These are phyloP conservation scores for Gymnosoma rotundatum DNA, from an alignment of 2,888 invertebrate genomes.

Conservation along the genomic window DNA sequence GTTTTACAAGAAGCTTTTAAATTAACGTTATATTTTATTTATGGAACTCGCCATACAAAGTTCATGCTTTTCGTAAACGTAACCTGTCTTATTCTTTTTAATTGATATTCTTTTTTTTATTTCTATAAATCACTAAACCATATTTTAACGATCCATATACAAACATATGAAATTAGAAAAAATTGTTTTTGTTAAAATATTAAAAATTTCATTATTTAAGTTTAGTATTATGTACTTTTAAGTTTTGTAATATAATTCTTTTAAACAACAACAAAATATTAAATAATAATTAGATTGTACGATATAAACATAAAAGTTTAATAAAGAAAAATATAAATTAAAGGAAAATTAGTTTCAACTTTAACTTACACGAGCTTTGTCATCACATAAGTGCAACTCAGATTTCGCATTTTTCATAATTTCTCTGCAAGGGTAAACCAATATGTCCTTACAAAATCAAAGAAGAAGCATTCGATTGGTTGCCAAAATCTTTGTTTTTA, in stretches of 20 bases:
- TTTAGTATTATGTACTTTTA: conserved; percentile 68
- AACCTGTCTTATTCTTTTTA: neutral
- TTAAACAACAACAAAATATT: conserved; percentile 29
- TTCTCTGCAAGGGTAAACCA: too few relatives aligned
- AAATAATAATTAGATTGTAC: conserved; percentile 58
- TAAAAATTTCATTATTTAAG: conserved; percentile 63
- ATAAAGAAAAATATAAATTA: conserved; percentile 44
- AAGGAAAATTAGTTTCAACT: neutral
- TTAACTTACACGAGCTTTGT: neutral
- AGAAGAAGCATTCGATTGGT: too few relatives aligned
- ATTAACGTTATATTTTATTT: neutral
- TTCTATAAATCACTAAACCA: conserved; percentile 31
- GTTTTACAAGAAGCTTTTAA: too few relatives aligned
- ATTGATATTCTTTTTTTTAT: conserved; percentile 7
- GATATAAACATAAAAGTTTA: conserved; percentile 56
- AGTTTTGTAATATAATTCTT: conserved; percentile 68
- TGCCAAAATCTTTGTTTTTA: too few relatives aligned
- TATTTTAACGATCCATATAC: conserved; percentile 31
- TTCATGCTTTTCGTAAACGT: neutral
- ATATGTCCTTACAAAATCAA: too few relatives aligned
- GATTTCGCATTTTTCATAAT: too few relatives aligned
- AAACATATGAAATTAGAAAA: conserved; percentile 53
- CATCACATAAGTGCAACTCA: too few relatives aligned
- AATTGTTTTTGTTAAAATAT: conserved; percentile 35
- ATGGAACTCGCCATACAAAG: neutral